Evolutionary conservation across 2,888 invertebrate genomes (phyloP).

Genomic region (Autographa gamma): DNA sequence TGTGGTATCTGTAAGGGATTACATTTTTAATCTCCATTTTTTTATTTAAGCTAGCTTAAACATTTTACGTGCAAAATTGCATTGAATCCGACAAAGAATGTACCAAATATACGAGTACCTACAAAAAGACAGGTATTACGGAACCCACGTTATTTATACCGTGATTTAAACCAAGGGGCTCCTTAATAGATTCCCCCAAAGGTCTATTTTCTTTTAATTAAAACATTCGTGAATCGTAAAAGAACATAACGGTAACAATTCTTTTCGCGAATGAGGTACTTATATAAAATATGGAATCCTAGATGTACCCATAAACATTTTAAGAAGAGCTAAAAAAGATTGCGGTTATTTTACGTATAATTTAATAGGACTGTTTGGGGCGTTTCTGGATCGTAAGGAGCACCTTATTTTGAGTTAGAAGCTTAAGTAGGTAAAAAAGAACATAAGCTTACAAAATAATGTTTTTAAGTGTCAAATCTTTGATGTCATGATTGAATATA

Average conservation of each 20-base stretch:
- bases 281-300: conserved; percentile 52
- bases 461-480: no score
- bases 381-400: neutral
- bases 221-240: conserved; percentile 57
- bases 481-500: no score
- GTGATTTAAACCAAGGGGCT: conserved; percentile 48
- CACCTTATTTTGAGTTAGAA: neutral
- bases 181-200: conserved; percentile 50
- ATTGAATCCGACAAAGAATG: conserved; percentile 24
- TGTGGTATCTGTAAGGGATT: no score
- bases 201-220: conserved; percentile 58
- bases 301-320: conserved; percentile 55
- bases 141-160: conserved; percentile 37
- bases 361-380: conserved; percentile 46
- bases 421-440: neutral
- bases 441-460: no score
- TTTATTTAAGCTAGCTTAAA: neutral
- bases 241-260: conserved; percentile 42
- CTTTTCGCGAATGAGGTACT: conserved; percentile 47
- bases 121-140: conserved; percentile 48
- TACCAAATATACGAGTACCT: conserved; percentile 25
- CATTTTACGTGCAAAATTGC: conserved; percentile 9
- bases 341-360: conserved; percentile 50
- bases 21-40: no score
- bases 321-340: conserved; percentile 51